Evolutionary conservation across 2,797 vertebrate genomes (phyloP).

Genomic region (Platyrinchus mystaceus): DNA sequence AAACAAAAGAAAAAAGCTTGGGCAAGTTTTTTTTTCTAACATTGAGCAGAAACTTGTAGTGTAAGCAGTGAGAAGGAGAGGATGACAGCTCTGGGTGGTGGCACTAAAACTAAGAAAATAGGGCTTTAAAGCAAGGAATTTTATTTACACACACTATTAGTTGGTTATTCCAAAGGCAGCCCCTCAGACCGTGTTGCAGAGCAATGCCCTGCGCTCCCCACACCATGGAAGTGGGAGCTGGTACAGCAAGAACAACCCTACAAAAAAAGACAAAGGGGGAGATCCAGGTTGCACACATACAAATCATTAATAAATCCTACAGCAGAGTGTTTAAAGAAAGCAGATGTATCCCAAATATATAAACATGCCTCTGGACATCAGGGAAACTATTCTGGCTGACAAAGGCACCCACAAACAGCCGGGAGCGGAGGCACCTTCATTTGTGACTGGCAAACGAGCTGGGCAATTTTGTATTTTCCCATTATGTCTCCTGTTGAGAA

Average conservation of each 20-base stretch:
- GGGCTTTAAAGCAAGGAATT: not conserved
- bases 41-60: not conserved
- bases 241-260: not conserved
- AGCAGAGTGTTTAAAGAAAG: not conserved
- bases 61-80: not conserved
- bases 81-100: not conserved
- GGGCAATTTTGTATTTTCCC: slow-evolving; percentile 28
- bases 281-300: not conserved
- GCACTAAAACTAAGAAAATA: not conserved
- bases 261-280: not conserved
- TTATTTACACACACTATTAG: not conserved
- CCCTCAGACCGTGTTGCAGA: not conserved
- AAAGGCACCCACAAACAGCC: not conserved
- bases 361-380: not conserved
- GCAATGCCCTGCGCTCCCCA: not conserved
- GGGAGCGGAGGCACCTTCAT: not conserved
- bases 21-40: not conserved
- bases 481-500: not conserved
- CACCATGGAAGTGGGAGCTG: not conserved
- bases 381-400: not conserved
- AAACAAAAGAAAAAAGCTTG: not conserved
- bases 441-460: not conserved
- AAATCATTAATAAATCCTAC: not conserved
- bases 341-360: not conserved
- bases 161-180: not conserved